Conservation (phyloP, 2,113 vertebrate species). For the Lipotes vexillifer region DNA sequence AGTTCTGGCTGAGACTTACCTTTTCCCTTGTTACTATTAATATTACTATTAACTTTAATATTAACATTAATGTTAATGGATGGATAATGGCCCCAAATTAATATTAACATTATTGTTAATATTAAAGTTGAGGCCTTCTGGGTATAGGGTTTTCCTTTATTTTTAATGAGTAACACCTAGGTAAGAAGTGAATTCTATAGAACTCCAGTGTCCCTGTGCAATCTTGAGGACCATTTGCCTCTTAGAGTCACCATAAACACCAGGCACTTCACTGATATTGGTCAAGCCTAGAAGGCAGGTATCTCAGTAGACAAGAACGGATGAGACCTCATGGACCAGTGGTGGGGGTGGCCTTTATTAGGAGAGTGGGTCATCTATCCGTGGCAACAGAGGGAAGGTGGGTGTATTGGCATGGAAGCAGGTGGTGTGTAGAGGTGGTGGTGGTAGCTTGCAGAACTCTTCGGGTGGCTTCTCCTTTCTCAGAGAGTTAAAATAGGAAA, state of each 20-base stretch:
- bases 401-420: neutral
- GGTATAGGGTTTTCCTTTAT: neutral
- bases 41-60: neutral
- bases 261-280: neutral
- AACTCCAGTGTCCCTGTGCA: neutral
- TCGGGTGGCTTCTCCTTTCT: neutral
- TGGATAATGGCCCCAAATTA: neutral
- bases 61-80: neutral
- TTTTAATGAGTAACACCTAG: neutral
- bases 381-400: too few relatives aligned
- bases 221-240: neutral
- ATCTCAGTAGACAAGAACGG: neutral
- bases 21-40: neutral
- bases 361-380: neutral
- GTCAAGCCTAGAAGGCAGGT: neutral
- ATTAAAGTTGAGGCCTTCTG: neutral
- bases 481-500: neutral
- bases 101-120: neutral
- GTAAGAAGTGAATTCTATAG: neutral
- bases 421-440: rapidly evolving
- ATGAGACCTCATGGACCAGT: neutral
- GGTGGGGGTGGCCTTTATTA: neutral
- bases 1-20: neutral
- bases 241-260: neutral
- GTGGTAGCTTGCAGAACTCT: neutral